Base-by-base conservation (phyloP, 2,888 invertebrate genomes). In the Nomada ferruginata region DNA sequence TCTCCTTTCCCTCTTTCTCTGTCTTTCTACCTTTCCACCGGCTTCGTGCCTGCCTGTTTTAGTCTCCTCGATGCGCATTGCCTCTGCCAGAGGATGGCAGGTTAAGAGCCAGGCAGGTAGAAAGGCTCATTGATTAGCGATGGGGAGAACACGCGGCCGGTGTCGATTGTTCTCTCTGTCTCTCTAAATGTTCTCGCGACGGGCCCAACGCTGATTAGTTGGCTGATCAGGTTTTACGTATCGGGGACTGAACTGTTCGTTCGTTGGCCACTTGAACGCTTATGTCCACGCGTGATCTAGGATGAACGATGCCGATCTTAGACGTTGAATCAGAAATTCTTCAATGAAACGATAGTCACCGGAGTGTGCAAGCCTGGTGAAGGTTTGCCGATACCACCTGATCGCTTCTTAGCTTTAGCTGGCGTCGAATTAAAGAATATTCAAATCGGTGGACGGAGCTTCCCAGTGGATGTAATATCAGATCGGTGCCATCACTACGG, bases 1-100 rank as follows among this genome's bases (percentile, higher is more conserved):
- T 76, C 81, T 79, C 66, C 76, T 61, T 69, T 59, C 47, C 64
- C 44, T 59, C 50, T 69, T 60, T 79, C 60, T 71, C 69, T 50
- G 23, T 76, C 85, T 82, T 76, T 78, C 77, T 83, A 69, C 55
- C 59, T 29, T 29, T 50, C 55, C 18, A 18, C n/a, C 4, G 9
- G n/a, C 57, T 60, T 74, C 74, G 70, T 76, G 60, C 77, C 80
- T 75, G 77, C 29, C 76, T 64, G 70, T 74, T 82, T 79, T 76
- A 74, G 79, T 55, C 76, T 78, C 74, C 65, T 77, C 71, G 59
- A 26, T 53, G 59, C 60, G 65, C 69, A 23, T 70, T 64, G 79
- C 80, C 80, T 73, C 86, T 65, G 73, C 77, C 23, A n/a, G 61
- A 83, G 82, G 80, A 87, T 81, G 87, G 80, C 83, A 87, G 87